Evolutionary conservation across 2,797 vertebrate genomes (phyloP).

Genomic region (Lerista edwardsae): DNA sequence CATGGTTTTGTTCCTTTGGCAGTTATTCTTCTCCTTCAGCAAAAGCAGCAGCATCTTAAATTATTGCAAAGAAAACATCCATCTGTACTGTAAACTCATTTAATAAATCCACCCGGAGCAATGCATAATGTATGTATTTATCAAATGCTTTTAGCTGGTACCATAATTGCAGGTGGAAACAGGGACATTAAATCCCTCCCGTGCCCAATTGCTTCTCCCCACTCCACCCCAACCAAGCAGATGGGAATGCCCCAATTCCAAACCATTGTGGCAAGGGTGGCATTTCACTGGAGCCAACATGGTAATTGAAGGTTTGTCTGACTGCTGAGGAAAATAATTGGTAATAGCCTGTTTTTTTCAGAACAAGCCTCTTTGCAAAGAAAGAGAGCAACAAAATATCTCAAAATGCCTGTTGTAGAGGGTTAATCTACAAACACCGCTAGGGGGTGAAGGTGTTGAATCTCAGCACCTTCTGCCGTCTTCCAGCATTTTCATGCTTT

Average conservation of each 20-base stretch:
- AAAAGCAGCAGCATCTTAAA: neutral
- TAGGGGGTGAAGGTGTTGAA: neutral
- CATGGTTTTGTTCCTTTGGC: conserved; percentile 51
- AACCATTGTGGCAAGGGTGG: neutral
- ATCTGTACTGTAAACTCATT: conserved; percentile 11
- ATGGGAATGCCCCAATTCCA: neutral
- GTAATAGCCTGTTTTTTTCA: neutral
- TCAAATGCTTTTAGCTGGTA: conserved; percentile 15
- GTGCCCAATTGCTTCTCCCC: neutral
- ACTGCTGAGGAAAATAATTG: neutral
- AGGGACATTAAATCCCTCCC: neutral
- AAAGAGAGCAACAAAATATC: neutral
- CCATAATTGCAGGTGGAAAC: conserved; percentile 1
- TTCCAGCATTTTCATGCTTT: neutral
- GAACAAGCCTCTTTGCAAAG: neutral
- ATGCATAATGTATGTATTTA: neutral
- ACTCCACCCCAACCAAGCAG: neutral
- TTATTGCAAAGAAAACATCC: neutral
- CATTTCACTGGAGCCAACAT: conserved; percentile 11
- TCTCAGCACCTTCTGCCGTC: neutral
- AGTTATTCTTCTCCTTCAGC: conserved; percentile 49
- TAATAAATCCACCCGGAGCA: conserved; percentile 22
- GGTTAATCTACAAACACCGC: neutral
- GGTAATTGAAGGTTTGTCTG: neutral
- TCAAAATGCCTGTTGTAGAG: neutral